Evolutionary conservation across 2,888 invertebrate genomes (phyloP).

Genomic region (Zootermopsis nevadensis): DNA sequence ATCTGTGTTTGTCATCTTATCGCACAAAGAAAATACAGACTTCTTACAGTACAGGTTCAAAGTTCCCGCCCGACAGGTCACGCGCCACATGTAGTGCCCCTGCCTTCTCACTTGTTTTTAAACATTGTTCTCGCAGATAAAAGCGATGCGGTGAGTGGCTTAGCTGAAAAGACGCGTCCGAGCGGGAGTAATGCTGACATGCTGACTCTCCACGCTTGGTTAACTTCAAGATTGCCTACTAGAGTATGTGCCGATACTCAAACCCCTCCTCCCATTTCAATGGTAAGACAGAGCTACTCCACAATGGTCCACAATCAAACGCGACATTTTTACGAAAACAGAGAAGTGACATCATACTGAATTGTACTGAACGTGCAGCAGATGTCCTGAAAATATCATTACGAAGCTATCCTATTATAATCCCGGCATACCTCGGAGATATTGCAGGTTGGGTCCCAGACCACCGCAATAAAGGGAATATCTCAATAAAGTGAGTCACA

Average conservation of each 20-base stretch:
- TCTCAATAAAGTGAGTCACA: too few species aligned
- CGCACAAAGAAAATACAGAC: too few species aligned
- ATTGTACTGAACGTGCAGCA: too few species aligned
- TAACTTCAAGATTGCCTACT: constrained; percentile 44
- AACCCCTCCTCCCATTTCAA: neutral
- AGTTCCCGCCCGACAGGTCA: neutral
- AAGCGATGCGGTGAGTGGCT: constrained; percentile 22
- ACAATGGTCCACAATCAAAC: neutral
- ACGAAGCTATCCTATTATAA: too few species aligned
- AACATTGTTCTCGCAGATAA: constrained; percentile 6
- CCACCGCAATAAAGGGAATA: too few species aligned
- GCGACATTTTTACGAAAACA: neutral
- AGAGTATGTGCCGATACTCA: neutral
- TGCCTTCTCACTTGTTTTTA: neutral
- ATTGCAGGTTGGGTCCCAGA: too few species aligned
- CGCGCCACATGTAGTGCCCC: neutral
- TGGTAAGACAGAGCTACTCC: neutral
- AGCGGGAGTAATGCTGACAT: constrained; percentile 32
- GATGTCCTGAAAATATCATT: too few species aligned
- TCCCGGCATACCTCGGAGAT: too few species aligned
- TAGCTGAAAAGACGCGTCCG: constrained; percentile 36
- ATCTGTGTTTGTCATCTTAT: too few species aligned
- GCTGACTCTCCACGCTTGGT: constrained; percentile 42
- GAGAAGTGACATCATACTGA: too few species aligned
- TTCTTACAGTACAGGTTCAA: too few species aligned